Evolutionary conservation across 2,113 vertebrate species (phyloP).

Genomic region (Micromys minutus): DNA sequence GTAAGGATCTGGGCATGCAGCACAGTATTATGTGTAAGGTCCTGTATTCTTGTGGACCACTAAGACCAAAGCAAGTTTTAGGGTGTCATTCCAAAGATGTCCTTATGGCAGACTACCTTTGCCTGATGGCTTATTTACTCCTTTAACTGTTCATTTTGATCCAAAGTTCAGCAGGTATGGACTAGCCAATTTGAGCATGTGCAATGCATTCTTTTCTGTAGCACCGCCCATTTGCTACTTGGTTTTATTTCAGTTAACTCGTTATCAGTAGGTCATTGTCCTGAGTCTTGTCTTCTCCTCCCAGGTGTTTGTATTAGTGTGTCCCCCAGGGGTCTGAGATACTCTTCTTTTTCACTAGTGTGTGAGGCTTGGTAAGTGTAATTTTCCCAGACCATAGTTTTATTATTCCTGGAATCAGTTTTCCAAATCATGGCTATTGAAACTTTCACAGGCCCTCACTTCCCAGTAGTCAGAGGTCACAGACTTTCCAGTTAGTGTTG

Average conservation of each 20-base stretch:
- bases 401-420: neutral
- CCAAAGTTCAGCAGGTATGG: neutral
- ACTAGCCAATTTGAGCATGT: neutral
- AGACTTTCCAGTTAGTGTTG: neutral
- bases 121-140: neutral
- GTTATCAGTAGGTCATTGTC: neutral
- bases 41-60: neutral
- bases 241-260: neutral
- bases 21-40: neutral
- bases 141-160: neutral
- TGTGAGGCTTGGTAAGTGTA: neutral
- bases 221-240: neutral
- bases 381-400: slow-evolving; percentile 17
- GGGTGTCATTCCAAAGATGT: neutral
- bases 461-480: slow-evolving; percentile 31
- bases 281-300: neutral
- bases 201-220: neutral
- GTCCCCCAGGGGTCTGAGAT: neutral
- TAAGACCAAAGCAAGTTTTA: neutral
- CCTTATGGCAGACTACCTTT: neutral
- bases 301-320: neutral
- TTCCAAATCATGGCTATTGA: slow-evolving; percentile 38
- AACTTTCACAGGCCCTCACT: neutral
- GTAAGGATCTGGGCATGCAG: neutral
- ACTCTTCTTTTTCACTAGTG: neutral